phyloP scores from a whole-genome alignment of 2,888 invertebrate species.

The Agriotes lineatus region DNA sequence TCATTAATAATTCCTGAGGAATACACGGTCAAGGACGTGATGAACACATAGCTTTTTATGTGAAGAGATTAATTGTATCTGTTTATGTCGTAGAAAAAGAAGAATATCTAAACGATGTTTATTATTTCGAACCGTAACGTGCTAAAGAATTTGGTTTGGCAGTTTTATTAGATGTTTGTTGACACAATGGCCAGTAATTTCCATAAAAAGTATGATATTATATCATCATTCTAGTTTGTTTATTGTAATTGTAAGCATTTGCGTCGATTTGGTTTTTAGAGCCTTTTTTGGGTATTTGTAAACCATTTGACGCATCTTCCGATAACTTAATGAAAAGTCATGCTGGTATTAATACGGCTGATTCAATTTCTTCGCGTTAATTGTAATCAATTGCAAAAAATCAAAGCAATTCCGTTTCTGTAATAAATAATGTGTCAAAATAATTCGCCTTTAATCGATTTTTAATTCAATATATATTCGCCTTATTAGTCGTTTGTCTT shows the following conservation, averaged over 20 bases:
- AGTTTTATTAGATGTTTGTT: not conserved
- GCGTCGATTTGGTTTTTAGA: slow-evolving; percentile 2
- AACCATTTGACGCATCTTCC: not conserved
- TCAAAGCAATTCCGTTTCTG: too few species aligned
- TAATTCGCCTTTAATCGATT: not conserved
- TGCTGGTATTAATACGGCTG: not conserved
- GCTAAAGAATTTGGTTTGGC: not conserved
- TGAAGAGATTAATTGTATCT: not conserved
- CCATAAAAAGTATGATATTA: not conserved
- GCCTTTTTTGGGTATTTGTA: not conserved
- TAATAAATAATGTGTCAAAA: not conserved
- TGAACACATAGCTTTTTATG: not conserved
- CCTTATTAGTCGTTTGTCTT: not conserved
- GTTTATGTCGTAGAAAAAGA: too few species aligned
- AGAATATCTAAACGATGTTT: not conserved
- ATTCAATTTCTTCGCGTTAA: not conserved
- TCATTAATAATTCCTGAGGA: not conserved
- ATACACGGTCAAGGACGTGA: slow-evolving; percentile 4
- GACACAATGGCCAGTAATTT: not conserved
- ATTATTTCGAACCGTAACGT: not conserved
- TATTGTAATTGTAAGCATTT: not conserved
- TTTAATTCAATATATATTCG: too few species aligned
- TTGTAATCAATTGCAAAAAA: too few species aligned
- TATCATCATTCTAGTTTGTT: slow-evolving; percentile 10
- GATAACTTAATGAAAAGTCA: not conserved